Evolutionary conservation across 2,113 vertebrate species (phyloP).

Genomic region (Oryzias celebensis): DNA sequence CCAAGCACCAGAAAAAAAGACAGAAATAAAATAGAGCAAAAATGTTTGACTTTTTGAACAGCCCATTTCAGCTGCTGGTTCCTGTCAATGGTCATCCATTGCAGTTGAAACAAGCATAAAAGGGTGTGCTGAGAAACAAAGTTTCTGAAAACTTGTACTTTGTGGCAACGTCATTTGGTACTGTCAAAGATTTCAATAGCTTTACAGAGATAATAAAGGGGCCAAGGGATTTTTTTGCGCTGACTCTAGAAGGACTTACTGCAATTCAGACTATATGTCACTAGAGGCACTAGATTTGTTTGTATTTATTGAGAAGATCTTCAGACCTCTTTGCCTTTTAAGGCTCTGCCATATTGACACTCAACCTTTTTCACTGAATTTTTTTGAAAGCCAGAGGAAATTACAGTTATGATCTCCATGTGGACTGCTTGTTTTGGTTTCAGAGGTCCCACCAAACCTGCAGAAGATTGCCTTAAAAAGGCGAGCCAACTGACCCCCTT

Average conservation of each 20-base stretch:
- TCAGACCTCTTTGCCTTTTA: conserved; percentile 79
- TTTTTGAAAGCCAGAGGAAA: conserved; percentile 71
- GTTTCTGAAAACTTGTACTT: conserved; percentile 57
- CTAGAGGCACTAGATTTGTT: conserved; percentile 47
- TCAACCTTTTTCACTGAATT: conserved; percentile 75
- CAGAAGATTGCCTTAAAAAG: conserved; percentile 79
- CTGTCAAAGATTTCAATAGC: conserved; percentile 77
- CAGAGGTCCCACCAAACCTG: conserved; percentile 74
- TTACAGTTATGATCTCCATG: conserved; percentile 34
- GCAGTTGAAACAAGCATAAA: conserved; percentile 50
- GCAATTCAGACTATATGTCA: conserved; percentile 61
- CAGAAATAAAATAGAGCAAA: conserved; percentile 14
- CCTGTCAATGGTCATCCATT: conserved; percentile 49
- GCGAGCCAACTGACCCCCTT: conserved; percentile 68
- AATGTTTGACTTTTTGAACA: conserved; percentile 22
- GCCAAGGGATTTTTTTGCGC: conserved; percentile 51
- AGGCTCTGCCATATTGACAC: conserved; percentile 82
- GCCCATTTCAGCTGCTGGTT: conserved; percentile 43
- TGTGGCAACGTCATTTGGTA: conserved; percentile 67
- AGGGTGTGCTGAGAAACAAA: conserved; percentile 33
- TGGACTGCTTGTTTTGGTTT: conserved; percentile 52
- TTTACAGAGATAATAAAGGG: conserved; percentile 69
- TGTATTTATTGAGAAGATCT: conserved; percentile 77
- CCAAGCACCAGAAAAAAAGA: background rate
- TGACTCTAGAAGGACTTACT: conserved; percentile 63